Evolutionary conservation across 2,888 invertebrate genomes (phyloP), one percentile per base, ranked within the genome.

Genomic region (Hartigia nigra): DNA sequence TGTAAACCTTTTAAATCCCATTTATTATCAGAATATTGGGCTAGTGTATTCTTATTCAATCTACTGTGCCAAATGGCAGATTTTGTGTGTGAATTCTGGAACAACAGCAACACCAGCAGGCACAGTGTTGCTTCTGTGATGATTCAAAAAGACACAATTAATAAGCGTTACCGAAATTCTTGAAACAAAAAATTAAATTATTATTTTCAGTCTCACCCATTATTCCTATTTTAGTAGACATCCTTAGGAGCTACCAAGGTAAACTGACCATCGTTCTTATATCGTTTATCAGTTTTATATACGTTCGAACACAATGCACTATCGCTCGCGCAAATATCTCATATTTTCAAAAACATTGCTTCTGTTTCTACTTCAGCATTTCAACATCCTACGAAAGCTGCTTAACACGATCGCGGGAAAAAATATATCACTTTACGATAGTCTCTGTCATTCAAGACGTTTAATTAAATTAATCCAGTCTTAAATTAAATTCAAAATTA

Each of bases 281-380:
- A 55, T 55, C 39, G 39, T 23, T 55, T 4, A 55, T 55, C 39
- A 34, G 37, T 14, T 37, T 79, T 78, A 76, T 79, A 78, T 77
- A 77, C 77, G 69, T 69, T 12, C 76, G 79, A 76, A 74, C 70
- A 78, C 79, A 77, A 82, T 82, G 78, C 78, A 70, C 77, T 69
- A 55, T 55, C 2, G 9, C 39, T 55, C 23, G 23, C 9, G 23
- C 39, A 55, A 55, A 55, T 77, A 78, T 35, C 34, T 77, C 77
- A 72, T 81, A 78, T 81, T 81, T 81, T 37, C 31, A 76, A 81
- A 81, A 82, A 82, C 79, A 82, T 39, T 76, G 75, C 55, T 32
- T 76, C 70, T 78, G 79, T 82, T 78, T 74, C 76, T 69, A 31
- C 70, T 74, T 78, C 35, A 23, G 75, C 32, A 32, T 72, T 39